Conservation (phyloP, 2,113 vertebrate species). For the Phrynocephalus versicolor region DNA sequence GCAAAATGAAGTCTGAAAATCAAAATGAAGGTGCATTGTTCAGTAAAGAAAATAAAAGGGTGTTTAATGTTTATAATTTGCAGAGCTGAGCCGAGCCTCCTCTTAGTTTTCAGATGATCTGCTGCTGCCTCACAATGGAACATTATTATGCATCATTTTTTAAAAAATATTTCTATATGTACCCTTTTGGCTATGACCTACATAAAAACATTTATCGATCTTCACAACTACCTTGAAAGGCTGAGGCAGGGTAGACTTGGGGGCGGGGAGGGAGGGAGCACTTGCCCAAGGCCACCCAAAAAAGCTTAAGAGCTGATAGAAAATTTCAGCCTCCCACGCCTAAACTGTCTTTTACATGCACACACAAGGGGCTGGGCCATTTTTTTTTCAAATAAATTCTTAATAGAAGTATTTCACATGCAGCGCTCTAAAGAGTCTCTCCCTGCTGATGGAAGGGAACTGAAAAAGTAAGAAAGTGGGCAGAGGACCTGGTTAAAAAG, state of each 20-base stretch:
- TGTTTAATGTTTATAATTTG: not conserved
- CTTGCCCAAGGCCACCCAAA: not conserved
- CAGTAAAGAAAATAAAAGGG: not conserved
- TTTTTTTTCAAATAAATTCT: conserved; percentile 12
- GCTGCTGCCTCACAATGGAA: conserved; percentile 1
- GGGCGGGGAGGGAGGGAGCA: not conserved
- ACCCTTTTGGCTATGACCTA: not conserved
- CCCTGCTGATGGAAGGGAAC: too few species aligned
- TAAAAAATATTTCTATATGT: not conserved
- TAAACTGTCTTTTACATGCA: not conserved
- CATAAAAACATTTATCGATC: not conserved
- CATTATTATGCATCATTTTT: not conserved
- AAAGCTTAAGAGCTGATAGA: not conserved
- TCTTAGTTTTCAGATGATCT: not conserved
- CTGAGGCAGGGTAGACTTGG: not conserved
- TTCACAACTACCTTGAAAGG: not conserved
- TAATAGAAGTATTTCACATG: fast-evolving
- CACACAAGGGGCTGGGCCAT: not conserved
- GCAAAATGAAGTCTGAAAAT: conserved; percentile 53
- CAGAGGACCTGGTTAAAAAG: not conserved
- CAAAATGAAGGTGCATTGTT: conserved; percentile 44
- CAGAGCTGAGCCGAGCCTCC: not conserved
- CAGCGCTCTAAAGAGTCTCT: not conserved
- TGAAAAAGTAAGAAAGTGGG: not conserved
- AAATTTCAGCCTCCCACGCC: not conserved